Evolutionary conservation across 1,140 invertebrate genomes (phyloP).

Genomic region (Drosophila gunungcola): DNA sequence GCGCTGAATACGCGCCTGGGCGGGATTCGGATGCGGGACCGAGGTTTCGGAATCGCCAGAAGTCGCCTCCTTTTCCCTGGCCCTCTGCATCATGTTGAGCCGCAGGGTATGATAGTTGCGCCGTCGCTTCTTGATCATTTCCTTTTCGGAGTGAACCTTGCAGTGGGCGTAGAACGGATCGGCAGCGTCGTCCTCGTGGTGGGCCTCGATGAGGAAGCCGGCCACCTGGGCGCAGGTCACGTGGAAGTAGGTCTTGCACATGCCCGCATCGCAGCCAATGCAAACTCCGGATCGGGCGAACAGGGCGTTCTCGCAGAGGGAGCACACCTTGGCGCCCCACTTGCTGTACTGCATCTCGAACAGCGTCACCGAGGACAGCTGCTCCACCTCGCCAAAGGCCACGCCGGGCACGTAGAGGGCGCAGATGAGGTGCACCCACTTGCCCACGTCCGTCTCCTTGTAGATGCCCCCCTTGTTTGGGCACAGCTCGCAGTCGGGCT

Average conservation of each 20-base stretch:
- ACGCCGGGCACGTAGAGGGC: conserved; percentile 98
- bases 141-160: conserved; percentile 95
- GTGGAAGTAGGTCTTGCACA: conserved; percentile 99
- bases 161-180: conserved; percentile 99
- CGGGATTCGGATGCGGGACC: conserved; percentile 85
- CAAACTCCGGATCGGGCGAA: conserved; percentile 96
- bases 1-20: conserved; percentile 90
- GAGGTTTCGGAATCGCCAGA: conserved; percentile 82
- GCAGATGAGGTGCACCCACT: conserved; percentile 99
- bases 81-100: conserved; percentile 88
- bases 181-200: conserved; percentile 97
- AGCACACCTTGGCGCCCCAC: conserved; percentile 96
- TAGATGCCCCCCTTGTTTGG: conserved; percentile 96
- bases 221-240: conserved; percentile 98
- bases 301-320: conserved; percentile 93
- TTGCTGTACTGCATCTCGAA: conserved; percentile 98
- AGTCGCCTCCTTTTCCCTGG: conserved; percentile 57
- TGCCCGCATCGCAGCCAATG: conserved; percentile 98
- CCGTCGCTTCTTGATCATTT: conserved; percentile 91
- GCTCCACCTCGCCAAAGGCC: conserved; percentile 97
- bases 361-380: conserved; percentile 93
- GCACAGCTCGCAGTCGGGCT: conserved; percentile 95
- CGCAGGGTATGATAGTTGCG: conserved; percentile 96
- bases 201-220: conserved; percentile 96
- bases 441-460: conserved; percentile 97